Evolutionary conservation across 1,140 invertebrate species (phyloP).

Genomic region (Nephotettix cincticeps): DNA sequence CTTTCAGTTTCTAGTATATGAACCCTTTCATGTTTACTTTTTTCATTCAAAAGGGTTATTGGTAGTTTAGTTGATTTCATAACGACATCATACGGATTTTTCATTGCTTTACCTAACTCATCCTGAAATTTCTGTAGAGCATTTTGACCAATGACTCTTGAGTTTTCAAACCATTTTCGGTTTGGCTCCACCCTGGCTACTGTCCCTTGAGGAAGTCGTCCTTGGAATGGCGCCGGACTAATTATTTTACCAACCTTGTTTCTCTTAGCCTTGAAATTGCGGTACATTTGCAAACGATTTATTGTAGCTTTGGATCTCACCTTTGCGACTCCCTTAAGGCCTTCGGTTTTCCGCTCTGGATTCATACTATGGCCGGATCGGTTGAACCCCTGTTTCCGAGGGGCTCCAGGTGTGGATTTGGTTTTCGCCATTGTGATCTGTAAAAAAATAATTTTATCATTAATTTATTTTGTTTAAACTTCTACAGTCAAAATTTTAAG

Average conservation of each 20-base stretch:
- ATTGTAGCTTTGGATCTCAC: slow-evolving; percentile 91
- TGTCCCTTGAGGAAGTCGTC: slow-evolving; percentile 82
- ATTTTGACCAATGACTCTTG: slow-evolving; percentile 87
- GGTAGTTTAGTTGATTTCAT: slow-evolving; percentile 96
- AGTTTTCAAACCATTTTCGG: slow-evolving; percentile 97
- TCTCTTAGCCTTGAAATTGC: slow-evolving; percentile 93
- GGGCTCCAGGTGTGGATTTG: slow-evolving; percentile 61
- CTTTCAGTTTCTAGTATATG: slow-evolving; percentile 95
- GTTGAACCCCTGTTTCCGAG: slow-evolving; percentile 76
- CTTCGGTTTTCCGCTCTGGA: slow-evolving; percentile 72
- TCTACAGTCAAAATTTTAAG: too few relatives aligned
- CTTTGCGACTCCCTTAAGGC: slow-evolving; percentile 81
- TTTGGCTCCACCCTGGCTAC: slow-evolving; percentile 94
- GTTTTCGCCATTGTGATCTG: slow-evolving; percentile 65
- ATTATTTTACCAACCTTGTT: slow-evolving; percentile 85
- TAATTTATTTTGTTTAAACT: too few relatives aligned
- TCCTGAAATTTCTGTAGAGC: slow-evolving; percentile 97
- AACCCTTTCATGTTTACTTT: slow-evolving; percentile 83
- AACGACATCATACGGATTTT: slow-evolving; percentile 96
- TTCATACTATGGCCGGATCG: slow-evolving; percentile 86
- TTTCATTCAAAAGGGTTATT: slow-evolving; percentile 92
- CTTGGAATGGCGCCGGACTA: slow-evolving; percentile 93
- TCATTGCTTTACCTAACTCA: slow-evolving; percentile 89
- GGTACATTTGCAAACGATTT: slow-evolving; percentile 96
- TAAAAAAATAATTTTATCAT: background rate